Conservation (phyloP, 2,113 vertebrate genomes). For the Aspiorhynchus laticeps region DNA sequence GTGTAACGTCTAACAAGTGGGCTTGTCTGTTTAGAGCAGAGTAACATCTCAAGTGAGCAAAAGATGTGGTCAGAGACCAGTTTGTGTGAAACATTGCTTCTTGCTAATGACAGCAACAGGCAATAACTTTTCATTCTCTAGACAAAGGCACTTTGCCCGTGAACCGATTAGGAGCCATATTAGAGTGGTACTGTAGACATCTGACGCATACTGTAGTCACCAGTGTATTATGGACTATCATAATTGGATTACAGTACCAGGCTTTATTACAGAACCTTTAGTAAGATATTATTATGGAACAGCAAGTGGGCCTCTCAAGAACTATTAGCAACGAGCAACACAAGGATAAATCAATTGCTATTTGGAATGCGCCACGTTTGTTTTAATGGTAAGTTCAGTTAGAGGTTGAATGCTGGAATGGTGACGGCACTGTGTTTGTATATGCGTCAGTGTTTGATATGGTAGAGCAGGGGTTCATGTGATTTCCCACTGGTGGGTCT, state of each 20-base stretch:
- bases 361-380: conserved; percentile 32
- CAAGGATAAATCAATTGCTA: conserved; percentile 23
- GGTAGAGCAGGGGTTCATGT: background rate
- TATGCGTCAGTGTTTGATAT: conserved; percentile 8
- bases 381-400: conserved; percentile 26
- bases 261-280: conserved; percentile 30
- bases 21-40: background rate
- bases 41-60: background rate
- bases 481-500: background rate
- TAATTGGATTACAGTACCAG: conserved; percentile 22
- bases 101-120: conserved; percentile 11
- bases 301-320: conserved; percentile 31
- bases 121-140: conserved; percentile 35
- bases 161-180: conserved; percentile 22
- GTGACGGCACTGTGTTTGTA: conserved; percentile 1
- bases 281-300: conserved; percentile 20
- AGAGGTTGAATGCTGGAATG: conserved; percentile 27
- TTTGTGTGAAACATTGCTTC: conserved; percentile 11
- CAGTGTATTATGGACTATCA: conserved; percentile 33
- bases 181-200: background rate
- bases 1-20: background rate
- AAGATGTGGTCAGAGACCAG: background rate
- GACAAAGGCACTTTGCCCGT: conserved; percentile 9
- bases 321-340: conserved; percentile 12
- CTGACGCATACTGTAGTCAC: conserved; percentile 12